Evolutionary conservation across 2,797 vertebrate genomes (phyloP), one percentile per base, ranked within the genome.

Genomic region (Leuciscus waleckii): DNA sequence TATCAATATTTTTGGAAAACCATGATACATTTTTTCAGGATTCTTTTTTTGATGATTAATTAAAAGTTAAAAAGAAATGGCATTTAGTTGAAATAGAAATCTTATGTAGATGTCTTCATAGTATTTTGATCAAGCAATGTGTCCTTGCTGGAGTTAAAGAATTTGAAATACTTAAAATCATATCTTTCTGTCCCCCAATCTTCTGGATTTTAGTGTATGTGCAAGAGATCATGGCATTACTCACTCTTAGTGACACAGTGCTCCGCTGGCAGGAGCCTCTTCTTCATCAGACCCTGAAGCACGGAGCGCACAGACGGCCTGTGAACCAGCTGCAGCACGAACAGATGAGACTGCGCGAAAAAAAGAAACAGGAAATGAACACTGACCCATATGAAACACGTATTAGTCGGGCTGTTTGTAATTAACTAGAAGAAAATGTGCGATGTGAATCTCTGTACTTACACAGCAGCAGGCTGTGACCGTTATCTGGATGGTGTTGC

Each of bases 401-500:
- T n/a, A n/a, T 23, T 70, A n/a, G 67, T 9, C 21, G 32, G 39
- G 41, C 11, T 85, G 43, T 70, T 63, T 51, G 51, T 17, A 58
- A 58, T 39, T 58, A 77, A 58, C 21, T 23, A 58, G 29, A 76
- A 39, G 13, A 21, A n/a, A n/a, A 37, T 16, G 49, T 56, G 49
- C 11, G 13, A 46, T n/a, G 63, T 3, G 63, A 26, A 26, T 67
- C n/a, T 11, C 46, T 11, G 58, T 8, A 96, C 98, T 96, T 90
- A 99, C 98, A 0, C 98, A 99, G 91, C 98, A 99, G 94, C 98
- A 99, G 90, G 97, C 97, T 0, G 98, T 99, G 80, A 99, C 98
- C 0, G 98, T 99, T 93, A 99, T 99, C 95, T 99, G 98, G 78
- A 99, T 97, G 58, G 97, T 99, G 94, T 99, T 99, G 29, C 98